Evolutionary conservation across 2,797 vertebrate species (phyloP).

Genomic region (Syngnathus acus): DNA sequence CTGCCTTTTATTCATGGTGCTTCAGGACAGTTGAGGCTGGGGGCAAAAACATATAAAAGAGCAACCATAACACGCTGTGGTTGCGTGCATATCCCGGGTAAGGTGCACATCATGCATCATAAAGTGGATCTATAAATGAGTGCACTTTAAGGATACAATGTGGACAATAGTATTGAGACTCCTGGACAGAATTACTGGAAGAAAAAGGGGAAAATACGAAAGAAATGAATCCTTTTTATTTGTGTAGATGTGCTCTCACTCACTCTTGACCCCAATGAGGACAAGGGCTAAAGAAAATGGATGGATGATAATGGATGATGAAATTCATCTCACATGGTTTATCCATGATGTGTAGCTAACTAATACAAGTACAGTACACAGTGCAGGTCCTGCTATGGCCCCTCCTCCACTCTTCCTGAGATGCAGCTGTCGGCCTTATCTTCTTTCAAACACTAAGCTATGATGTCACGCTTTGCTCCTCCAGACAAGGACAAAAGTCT

Average conservation of each 20-base stretch:
- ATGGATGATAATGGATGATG: not conserved
- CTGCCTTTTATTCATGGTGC: not conserved
- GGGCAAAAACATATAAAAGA: slow-evolving; percentile 6
- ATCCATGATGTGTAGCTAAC: not conserved
- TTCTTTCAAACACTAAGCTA: not conserved
- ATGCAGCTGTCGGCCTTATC: slow-evolving; percentile 36
- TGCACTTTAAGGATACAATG: not conserved
- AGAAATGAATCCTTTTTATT: not conserved
- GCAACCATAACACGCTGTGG: not conserved
- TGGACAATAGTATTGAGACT: not conserved
- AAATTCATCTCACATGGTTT: not conserved
- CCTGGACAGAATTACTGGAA: not conserved
- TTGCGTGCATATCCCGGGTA: not conserved
- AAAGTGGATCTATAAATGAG: not conserved
- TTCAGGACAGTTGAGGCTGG: not conserved
- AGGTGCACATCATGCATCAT: not conserved
- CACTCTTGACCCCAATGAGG: not conserved
- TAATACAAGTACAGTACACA: not conserved
- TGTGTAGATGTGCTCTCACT: not conserved
- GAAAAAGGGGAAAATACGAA: not conserved
- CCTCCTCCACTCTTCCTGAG: slow-evolving; percentile 1
- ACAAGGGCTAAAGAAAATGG: not conserved
- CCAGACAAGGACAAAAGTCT: slow-evolving; percentile 24
- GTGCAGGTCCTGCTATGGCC: not conserved
- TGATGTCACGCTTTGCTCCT: not conserved